Evolutionary conservation across 2,113 vertebrate species (phyloP).

Genomic region (Camelus dromedarius): DNA sequence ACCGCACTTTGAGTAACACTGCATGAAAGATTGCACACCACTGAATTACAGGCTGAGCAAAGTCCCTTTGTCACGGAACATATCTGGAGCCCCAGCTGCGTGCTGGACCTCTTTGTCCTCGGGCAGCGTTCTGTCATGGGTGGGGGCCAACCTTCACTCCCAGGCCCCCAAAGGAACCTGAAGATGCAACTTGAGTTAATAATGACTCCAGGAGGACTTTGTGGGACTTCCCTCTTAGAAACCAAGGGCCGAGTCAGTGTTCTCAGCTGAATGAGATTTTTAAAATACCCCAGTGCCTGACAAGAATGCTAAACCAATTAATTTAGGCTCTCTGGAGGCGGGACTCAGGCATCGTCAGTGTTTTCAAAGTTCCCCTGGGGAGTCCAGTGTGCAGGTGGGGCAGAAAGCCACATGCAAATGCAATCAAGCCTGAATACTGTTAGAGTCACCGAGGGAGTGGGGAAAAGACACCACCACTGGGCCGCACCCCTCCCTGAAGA

Average conservation of each 20-base stretch:
- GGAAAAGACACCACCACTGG: not conserved
- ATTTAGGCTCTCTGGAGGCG: not conserved
- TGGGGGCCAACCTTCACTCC: not conserved
- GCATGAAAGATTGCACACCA: not conserved
- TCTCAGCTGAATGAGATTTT: not conserved
- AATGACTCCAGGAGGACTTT: not conserved
- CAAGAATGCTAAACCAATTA: not conserved
- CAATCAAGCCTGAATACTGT: not conserved
- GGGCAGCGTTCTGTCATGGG: not conserved
- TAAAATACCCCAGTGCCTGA: not conserved
- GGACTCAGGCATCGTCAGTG: not conserved
- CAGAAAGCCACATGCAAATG: not conserved
- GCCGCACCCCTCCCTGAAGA: not conserved
- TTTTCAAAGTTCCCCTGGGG: not conserved
- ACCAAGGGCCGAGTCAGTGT: not conserved
- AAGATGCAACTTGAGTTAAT: not conserved
- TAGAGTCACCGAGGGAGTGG: not conserved
- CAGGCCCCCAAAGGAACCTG: fast-evolving
- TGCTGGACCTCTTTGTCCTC: not conserved
- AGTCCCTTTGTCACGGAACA: not conserved
- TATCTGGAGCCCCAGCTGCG: fast-evolving
- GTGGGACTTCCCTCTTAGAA: not conserved
- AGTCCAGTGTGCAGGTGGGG: not conserved
- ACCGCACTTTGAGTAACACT: not conserved
- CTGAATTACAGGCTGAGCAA: not conserved